Evolutionary conservation across 2,888 invertebrate genomes (phyloP).

Genomic region (Drosophila incognita): DNA sequence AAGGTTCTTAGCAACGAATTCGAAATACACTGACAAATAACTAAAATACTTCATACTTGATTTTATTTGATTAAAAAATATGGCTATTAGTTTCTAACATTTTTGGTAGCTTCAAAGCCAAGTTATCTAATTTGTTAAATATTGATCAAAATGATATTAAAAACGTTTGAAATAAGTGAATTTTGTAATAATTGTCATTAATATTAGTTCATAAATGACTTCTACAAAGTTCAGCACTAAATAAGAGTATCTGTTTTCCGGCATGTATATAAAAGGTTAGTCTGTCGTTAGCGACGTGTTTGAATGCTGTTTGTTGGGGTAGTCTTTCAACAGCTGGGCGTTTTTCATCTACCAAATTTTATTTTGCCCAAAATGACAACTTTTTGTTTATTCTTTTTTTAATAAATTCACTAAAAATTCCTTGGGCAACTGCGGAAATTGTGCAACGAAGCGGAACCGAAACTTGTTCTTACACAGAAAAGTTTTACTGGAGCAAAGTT

Average conservation of each 20-base stretch:
- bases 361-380: conserved; percentile 16
- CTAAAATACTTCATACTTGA: neutral
- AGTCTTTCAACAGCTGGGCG: conserved; percentile 1
- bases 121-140: too few relatives aligned
- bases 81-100: neutral
- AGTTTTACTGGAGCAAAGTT: conserved; percentile 3
- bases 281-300: conserved; percentile 12
- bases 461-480: conserved; percentile 20
- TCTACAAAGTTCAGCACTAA: neutral
- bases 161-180: neutral
- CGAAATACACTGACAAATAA: conserved; percentile 5
- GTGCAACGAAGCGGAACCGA: conserved; percentile 4
- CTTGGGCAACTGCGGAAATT: conserved; percentile 41
- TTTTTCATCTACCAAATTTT: neutral
- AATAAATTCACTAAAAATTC: conserved; percentile 59
- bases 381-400: conserved; percentile 21
- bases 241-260: neutral
- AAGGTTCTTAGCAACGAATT: neutral
- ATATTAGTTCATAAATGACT: neutral
- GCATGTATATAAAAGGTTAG: conserved; percentile 10
- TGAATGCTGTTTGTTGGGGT: conserved; percentile 9
- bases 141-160: neutral
- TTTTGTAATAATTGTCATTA: neutral
- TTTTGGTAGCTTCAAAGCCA: neutral
- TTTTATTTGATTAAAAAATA: neutral